These are phyloP conservation scores for Rhipidura dahli DNA, from an alignment of 2,113 vertebrate species.

Conservation along the genomic window DNA sequence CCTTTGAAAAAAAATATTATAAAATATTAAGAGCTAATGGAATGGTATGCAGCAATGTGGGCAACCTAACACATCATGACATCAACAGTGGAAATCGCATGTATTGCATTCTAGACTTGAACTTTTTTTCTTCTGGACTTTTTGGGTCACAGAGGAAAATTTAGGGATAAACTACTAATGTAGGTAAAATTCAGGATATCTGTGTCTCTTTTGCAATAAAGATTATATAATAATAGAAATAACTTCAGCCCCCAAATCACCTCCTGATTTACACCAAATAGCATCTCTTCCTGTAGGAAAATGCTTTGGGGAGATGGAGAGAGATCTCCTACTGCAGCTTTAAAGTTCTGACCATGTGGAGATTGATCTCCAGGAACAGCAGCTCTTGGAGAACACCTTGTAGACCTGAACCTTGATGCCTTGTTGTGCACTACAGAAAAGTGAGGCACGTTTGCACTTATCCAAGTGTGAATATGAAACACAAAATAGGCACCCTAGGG, in stretches of 20 bases:
- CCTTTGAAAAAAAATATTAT: not conserved
- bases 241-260: not conserved
- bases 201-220: not conserved
- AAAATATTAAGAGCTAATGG: not conserved
- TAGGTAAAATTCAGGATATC: not conserved
- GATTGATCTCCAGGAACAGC: not conserved
- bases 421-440: not conserved
- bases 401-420: not conserved
- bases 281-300: not conserved
- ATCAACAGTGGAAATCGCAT: not conserved
- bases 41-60: not conserved
- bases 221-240: conserved; percentile 16
- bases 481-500: not conserved
- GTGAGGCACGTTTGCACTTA: not conserved
- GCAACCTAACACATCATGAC: not conserved
- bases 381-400: not conserved
- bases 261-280: not conserved
- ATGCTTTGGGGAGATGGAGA: not conserved
- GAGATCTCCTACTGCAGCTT: not conserved
- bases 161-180: not conserved
- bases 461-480: not conserved
- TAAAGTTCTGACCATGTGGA: not conserved
- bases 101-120: not conserved
- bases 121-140: not conserved
- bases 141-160: not conserved